Conservation (phyloP, 2,113 vertebrate species). For the Gobius niger region DNA sequence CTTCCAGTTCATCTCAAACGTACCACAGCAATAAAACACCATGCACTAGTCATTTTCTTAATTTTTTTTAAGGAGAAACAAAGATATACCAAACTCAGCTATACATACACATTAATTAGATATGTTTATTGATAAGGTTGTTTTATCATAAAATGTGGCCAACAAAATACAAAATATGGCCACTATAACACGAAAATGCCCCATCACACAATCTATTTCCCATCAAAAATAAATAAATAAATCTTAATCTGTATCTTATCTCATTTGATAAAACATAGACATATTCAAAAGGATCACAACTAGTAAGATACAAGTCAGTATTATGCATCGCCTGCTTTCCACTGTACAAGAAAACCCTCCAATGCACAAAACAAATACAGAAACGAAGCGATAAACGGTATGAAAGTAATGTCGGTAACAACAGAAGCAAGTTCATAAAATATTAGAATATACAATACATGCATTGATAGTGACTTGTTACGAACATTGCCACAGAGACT, state of each 20-base stretch:
- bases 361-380: constrained; percentile 28
- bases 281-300: background rate
- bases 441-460: constrained; percentile 15
- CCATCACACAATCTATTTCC: background rate
- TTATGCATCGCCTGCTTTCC: constrained; percentile 9
- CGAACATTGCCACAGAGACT: constrained; percentile 20
- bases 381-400: constrained; percentile 38
- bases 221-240: constrained; percentile 8
- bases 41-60: background rate
- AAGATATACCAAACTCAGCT: background rate
- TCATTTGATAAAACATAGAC: constrained; percentile 16
- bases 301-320: background rate
- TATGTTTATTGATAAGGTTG: constrained; percentile 18
- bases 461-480: constrained; percentile 37
- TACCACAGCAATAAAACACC: background rate
- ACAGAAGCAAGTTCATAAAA: background rate
- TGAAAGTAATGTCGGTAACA: constrained; percentile 14
- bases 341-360: constrained; percentile 24
- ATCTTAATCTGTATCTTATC: constrained; percentile 7
- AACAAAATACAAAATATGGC: constrained; percentile 8
- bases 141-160: background rate
- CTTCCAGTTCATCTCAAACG: background rate
- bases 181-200: background rate
- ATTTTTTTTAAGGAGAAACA: background rate
- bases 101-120: constrained; percentile 5